Base-by-base conservation (phyloP, 2,797 vertebrate genomes). In the Choloepus didactylus region DNA sequence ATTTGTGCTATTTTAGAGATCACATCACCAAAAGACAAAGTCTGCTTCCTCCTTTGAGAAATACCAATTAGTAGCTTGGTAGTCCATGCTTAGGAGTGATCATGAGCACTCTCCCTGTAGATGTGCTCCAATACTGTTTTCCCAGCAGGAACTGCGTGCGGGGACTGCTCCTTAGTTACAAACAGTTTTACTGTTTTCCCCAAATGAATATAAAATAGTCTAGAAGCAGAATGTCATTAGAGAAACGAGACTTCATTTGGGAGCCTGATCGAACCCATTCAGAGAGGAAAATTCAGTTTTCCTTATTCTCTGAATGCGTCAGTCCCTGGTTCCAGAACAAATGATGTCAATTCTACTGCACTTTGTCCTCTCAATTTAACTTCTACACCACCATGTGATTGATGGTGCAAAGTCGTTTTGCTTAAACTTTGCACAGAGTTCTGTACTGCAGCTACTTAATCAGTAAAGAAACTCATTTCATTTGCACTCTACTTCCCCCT, bases 81-180 rank as follows among this genome's bases (percentile, higher is more conserved):
- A 35, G 59, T 66, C 9, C 0, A 49, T 16, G n/a, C 75, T 86
- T 31, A 16, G 41, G 62, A 62, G 38, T 51, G 38, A 56, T 9
- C 41, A 19, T 0, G 8, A 46, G 41, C 0, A 0, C n/a, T 51
- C 44, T 64, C 72, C 62, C 59, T n/a, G 3, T 1, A 21, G 87
- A 66, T 60, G 41, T 31, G 59, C 10, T 66, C 54, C 75, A 19
- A 0, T 14, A 1, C 69, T 11, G 2, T 23, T 77, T 91, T 93
- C 95, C 56, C 92, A 92, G 92, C 82, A 83, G 93, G 94, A 95
- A 25, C 59, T 29, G 18, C 27, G 49, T 23, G 23, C 64, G 1
- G 29, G 70, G 31, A 38, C 60, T 91, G 94, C 88, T 95, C 84
- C 59, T 96, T 81, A 97, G 76, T 97, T 96, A 91, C 70, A 80